phyloP scores from a whole-genome alignment of 2,888 invertebrate genomes.

The Amorpha juglandis region DNA sequence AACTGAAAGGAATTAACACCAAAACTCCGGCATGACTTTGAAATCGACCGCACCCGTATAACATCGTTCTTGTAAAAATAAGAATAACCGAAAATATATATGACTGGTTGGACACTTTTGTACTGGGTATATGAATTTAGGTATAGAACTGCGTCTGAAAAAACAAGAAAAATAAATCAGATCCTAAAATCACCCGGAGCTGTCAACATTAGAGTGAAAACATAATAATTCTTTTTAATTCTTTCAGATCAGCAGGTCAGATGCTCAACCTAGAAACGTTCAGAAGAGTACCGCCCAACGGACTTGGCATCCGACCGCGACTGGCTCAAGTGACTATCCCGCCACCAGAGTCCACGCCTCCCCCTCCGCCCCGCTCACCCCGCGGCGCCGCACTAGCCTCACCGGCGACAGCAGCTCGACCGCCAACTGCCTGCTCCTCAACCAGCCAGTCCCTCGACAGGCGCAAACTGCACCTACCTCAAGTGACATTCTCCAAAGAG shows the following conservation, averaged over 20 bases:
- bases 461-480: slow-evolving; percentile 89
- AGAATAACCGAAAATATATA: too few relatives aligned
- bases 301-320: slow-evolving; percentile 59
- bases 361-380: slow-evolving; percentile 73
- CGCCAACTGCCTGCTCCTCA: slow-evolving; percentile 89
- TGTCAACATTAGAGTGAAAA: too few relatives aligned
- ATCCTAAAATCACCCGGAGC: too few relatives aligned
- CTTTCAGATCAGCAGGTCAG: slow-evolving; percentile 88
- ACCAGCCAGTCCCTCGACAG: slow-evolving; percentile 86
- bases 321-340: slow-evolving; percentile 64
- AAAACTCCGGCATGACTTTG: too few relatives aligned
- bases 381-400: slow-evolving; percentile 64
- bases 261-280: slow-evolving; percentile 89
- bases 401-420: slow-evolving; percentile 78
- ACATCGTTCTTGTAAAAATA: too few relatives aligned
- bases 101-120: too few relatives aligned
- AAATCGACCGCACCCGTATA: too few relatives aligned
- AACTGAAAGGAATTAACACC: too few relatives aligned
- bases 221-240: neutral
- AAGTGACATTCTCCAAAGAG: slow-evolving; percentile 95
- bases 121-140: too few relatives aligned
- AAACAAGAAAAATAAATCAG: too few relatives aligned
- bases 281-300: slow-evolving; percentile 82
- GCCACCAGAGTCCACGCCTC: slow-evolving; percentile 70
- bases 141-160: too few relatives aligned